Base-by-base conservation (phyloP, 2,888 invertebrate species). In the Ethmia dodecea region DNA sequence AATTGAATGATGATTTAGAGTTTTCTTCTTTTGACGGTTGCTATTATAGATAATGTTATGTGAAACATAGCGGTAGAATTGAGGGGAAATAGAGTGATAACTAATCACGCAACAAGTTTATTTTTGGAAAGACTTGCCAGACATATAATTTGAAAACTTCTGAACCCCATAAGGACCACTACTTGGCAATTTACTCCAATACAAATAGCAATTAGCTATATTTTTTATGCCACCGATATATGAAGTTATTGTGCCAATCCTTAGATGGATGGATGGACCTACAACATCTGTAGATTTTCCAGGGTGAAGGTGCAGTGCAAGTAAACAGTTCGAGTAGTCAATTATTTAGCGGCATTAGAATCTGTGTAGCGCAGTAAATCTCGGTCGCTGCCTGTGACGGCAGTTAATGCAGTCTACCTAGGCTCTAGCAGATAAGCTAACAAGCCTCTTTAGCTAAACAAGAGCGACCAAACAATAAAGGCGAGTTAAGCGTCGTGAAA, bases 1-100 rank as follows among this genome's bases (percentile, higher is more conserved):
- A 86, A 84, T 84, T 80, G 78, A 68, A 65, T 69, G 75, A 80
- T 83, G 83, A 84, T 78, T 73, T 72, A 80, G 61, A 73, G 62
- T 49, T 55, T 60, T 69, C 63, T 63, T 70, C 11, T 10, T 12
- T 52, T 55, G 64, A 62, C 55, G 62, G 43, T 49, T 12, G 13
- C 5, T 20, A n/a, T n/a, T 60, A 25, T 25, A 29, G 13, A 13
- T 14, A 34, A 57, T 68, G 66, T 58, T 55, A 52, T 58, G 55
- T 56, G 53, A 60, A 59, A 62, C 63, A 65, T 55, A 54, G 5
- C 5, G 18, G 8, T 18, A 8, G 5, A 18, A 8, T 18, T 18
- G n/a, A 18, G 5, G 18, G 8, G 18, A 5, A 18, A 5, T 18
- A 18, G 18, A 5, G 18, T 18, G 18, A 18, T 18, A 18, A 18